Percentiles rank a stretch among this genome's conserved stretches.
Evolutionary conservation across 2,797 vertebrate species (phyloP).

Genomic region (Syndactyla subalaris): DNA sequence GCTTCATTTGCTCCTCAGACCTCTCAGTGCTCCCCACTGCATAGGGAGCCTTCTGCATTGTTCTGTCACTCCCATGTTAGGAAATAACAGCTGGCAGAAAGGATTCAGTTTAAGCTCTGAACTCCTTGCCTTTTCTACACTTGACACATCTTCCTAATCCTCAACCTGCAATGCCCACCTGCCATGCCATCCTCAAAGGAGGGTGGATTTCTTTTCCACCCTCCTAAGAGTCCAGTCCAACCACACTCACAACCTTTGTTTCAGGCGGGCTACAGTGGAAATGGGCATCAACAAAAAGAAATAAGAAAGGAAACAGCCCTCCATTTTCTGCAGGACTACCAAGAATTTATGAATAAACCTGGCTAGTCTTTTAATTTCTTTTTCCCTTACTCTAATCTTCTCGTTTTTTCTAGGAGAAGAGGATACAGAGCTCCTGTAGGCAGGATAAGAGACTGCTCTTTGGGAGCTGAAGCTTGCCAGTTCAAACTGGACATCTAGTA

Average conservation of each 20-base stretch:
- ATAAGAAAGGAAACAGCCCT: background rate
- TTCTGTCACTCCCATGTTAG: background rate
- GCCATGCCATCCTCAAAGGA: accelerated
- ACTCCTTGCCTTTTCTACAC: background rate
- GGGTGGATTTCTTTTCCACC: background rate
- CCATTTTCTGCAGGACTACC: background rate
- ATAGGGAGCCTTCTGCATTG: background rate
- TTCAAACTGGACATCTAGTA: constrained; percentile 24
- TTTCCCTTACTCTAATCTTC: background rate
- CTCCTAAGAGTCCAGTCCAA: background rate
- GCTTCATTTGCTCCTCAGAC: background rate
- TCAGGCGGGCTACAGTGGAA: background rate
- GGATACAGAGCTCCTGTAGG: background rate
- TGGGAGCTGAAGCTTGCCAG: background rate
- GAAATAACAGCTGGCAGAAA: background rate
- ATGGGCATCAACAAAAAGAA: background rate
- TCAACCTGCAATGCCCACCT: background rate
- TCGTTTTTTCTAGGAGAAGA: background rate
- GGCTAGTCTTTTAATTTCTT: background rate
- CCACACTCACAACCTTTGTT: background rate
- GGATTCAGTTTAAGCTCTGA: background rate
- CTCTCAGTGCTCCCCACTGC: background rate
- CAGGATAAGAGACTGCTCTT: background rate
- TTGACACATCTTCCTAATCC: background rate
- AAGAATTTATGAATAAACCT: background rate